Conservation (phyloP, 1,140 invertebrate species). For the Bombus pascuorum region DNA sequence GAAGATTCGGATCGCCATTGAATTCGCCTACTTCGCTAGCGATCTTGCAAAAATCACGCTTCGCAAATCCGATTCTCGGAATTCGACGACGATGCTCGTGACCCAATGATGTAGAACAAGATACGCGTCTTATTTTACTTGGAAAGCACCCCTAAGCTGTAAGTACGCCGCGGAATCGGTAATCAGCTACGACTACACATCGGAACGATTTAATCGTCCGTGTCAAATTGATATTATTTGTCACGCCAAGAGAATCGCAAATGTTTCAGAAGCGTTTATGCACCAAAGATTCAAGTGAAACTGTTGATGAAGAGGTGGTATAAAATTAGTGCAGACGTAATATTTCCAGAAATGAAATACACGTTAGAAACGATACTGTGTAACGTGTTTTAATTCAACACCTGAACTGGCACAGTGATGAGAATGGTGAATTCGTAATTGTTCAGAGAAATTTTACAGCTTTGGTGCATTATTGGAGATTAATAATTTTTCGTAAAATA, state of each 20-base stretch:
- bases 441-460: no score
- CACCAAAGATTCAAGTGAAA: background rate
- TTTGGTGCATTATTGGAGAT: no score
- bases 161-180: background rate
- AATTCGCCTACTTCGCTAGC: constrained; percentile 53
- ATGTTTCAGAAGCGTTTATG: no score
- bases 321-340: no score
- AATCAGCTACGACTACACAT: background rate
- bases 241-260: background rate
- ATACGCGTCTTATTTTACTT: constrained; percentile 50
- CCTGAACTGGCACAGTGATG: no score
- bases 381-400: no score
- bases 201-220: background rate
- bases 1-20: constrained; percentile 41
- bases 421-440: no score
- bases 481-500: no score
- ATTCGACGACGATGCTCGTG: constrained; percentile 5
- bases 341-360: no score
- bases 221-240: constrained; percentile 4
- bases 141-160: constrained; percentile 11
- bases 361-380: no score
- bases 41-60: constrained; percentile 15
- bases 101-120: constrained; percentile 43
- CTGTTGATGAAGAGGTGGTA: no score
- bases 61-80: constrained; percentile 17